phyloP scores from a whole-genome alignment of 2,113 vertebrate genomes.

The Taurulus bubalis region DNA sequence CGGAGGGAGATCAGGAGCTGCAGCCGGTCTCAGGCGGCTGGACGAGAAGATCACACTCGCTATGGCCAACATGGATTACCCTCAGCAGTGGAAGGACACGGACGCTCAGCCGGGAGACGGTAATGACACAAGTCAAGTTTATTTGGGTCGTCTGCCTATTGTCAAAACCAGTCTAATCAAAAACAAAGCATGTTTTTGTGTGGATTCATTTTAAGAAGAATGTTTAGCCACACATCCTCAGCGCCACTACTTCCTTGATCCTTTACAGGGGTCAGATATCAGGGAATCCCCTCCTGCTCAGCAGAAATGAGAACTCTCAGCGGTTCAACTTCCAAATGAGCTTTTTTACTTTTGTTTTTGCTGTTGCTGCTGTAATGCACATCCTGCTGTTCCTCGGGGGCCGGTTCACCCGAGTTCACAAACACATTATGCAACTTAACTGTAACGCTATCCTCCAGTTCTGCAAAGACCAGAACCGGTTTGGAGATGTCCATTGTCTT shows the following conservation, averaged over 20 bases:
- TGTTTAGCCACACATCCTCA: background rate
- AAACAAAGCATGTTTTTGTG: no score
- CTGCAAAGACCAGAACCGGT: background rate
- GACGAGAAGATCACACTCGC: slow-evolving; percentile 85
- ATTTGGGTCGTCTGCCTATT: no score
- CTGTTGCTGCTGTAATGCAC: background rate
- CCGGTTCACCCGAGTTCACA: background rate
- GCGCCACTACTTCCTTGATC: no score
- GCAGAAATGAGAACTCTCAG: background rate
- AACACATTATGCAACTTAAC: background rate
- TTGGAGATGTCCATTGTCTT: background rate
- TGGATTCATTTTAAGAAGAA: slow-evolving; percentile 4
- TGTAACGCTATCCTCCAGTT: no score
- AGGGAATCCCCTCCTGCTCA: slow-evolving; percentile 18
- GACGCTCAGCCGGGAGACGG: slow-evolving; percentile 71
- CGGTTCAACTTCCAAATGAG: background rate
- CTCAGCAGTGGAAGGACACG: slow-evolving; percentile 82
- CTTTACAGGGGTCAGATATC: background rate
- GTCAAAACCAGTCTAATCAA: background rate
- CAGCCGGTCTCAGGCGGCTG: slow-evolving; percentile 70
- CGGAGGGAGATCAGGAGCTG: slow-evolving; percentile 52
- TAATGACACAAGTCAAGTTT: slow-evolving; percentile 35
- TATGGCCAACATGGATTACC: slow-evolving; percentile 84
- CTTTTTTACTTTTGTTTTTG: background rate
- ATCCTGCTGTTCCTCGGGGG: background rate